phyloP scores from a whole-genome alignment of 1,140 invertebrate species.

The Polyergus mexicanus region DNA sequence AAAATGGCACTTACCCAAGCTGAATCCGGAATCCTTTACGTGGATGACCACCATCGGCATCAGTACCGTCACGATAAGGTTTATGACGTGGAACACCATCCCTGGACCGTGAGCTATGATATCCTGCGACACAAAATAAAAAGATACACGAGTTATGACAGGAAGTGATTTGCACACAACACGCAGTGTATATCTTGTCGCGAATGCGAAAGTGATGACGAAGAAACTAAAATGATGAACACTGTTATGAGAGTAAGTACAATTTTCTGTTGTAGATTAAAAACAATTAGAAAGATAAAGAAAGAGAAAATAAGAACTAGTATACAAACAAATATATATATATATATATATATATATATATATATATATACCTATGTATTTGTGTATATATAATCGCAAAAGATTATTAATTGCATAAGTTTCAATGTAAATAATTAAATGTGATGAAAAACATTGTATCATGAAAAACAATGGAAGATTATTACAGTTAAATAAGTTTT shows the following conservation, averaged over 20 bases:
- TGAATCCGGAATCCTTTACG: conserved; percentile 91
- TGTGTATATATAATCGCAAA: background rate
- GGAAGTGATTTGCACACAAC: conserved; percentile 54
- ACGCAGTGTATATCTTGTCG: conserved; percentile 1
- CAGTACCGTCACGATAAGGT: conserved; percentile 91
- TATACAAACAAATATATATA: too few species aligned
- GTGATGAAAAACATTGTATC: background rate
- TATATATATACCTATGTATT: too few species aligned
- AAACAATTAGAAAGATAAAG: background rate
- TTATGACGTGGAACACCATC: conserved; percentile 91
- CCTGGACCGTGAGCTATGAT: conserved; percentile 90
- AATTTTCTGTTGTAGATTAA: background rate
- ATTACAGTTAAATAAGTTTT: conserved; percentile 24
- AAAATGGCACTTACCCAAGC: conserved; percentile 90
- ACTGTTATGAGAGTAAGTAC: background rate
- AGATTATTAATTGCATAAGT: conserved; percentile 34
- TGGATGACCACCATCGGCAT: conserved; percentile 93
- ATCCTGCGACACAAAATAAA: conserved; percentile 88
- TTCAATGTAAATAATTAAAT: conserved; percentile 24
- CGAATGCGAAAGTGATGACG: background rate
- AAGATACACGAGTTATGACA: conserved; percentile 72
- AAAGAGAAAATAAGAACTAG: too few species aligned
- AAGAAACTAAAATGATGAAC: conserved; percentile 13
- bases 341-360: too few species aligned
- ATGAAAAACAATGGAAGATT: conserved; percentile 7